Evolutionary conservation across 2,888 invertebrate species (phyloP).

Genomic region (Penaeus monodon): DNA sequence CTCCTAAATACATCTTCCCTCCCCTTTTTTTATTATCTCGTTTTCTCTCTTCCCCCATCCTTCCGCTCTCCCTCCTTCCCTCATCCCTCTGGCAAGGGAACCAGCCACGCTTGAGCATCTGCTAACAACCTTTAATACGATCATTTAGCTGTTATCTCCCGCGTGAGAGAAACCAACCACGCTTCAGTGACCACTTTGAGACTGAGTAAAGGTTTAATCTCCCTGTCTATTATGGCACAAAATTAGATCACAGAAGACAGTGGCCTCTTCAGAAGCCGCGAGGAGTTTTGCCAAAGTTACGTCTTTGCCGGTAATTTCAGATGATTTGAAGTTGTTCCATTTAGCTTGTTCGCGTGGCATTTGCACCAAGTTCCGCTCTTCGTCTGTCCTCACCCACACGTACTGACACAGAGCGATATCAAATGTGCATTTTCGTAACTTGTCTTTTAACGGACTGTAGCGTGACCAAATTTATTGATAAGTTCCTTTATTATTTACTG

Average conservation of each 20-base stretch:
- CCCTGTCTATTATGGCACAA: conserved; percentile 41
- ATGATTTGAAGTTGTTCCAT: too few relatives aligned
- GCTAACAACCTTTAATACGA: neutral
- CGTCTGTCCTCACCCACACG: too few relatives aligned
- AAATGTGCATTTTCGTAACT: too few relatives aligned
- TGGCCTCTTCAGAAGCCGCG: conserved; percentile 17
- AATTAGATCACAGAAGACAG: conserved; percentile 43
- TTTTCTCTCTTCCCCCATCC: neutral
- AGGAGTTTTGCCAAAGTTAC: conserved; percentile 2
- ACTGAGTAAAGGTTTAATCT: conserved; percentile 36
- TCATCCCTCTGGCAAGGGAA: neutral
- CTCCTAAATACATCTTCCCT: too few relatives aligned
- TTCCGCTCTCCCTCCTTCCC: neutral
- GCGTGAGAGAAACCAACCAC: conserved; percentile 6
- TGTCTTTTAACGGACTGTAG: neutral
- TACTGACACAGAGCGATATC: too few relatives aligned
- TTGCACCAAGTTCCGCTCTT: too few relatives aligned
- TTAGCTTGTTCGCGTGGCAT: too few relatives aligned
- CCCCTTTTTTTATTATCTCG: neutral
- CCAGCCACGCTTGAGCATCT: conserved; percentile 5
- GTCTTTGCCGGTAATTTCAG: conserved; percentile 1
- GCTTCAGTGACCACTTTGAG: conserved; percentile 35
- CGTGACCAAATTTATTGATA: conserved; percentile 21
- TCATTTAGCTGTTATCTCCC: neutral
- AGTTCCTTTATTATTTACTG: conserved; percentile 18